Base-by-base conservation (phyloP, 30 jellyfish, hydroid and myxozoan species). In the Chironex yamaguchii region DNA sequence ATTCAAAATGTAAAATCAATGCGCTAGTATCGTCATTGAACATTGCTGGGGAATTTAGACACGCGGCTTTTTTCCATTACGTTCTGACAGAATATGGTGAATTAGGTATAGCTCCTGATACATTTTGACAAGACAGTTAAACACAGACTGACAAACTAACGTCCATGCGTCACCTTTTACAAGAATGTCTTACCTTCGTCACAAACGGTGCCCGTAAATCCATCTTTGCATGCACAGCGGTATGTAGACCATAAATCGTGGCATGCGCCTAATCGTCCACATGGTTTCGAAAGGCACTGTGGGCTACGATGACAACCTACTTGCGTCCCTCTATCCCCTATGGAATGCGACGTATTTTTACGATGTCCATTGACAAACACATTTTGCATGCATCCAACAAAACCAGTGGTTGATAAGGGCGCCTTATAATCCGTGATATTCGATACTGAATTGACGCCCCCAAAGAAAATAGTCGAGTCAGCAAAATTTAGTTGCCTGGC, bases 151-250 rank as follows among this genome's bases (percentile, higher is more conserved):
- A n/a, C n/a, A n/a, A n/a, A n/a, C n/a, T n/a, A n/a, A n/a, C n/a
- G n/a, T n/a, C n/a, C n/a, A n/a, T n/a, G n/a, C n/a, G n/a, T n/a
- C n/a, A n/a, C n/a, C n/a, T n/a, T n/a, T n/a, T n/a, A n/a, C n/a
- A n/a, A n/a, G n/a, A n/a, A 26, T n/a, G 26, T 30, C 52, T 12
- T 79, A 92, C 98, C 98, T 86, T 70, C 90, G 28, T 51, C 9
- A 64, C 98, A 92, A 2, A 82, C 26, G n/a, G 67, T 81, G 1
- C 96, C 96, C 29, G 85, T 2, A 33, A 29, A 79, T n/a, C 98
- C 98, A 21, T 48, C 53, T 0, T 81, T 23, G 36, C 98, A 92
- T 9, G 65, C 89, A 52, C 98, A 92, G 36, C 66, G 87, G 23
- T 51, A 64, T n/a, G 81, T 85, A 2, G 34, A 28, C 98, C 98